Conservation (phyloP, 2,888 invertebrate genomes). For the Drosophila limbata region DNA sequence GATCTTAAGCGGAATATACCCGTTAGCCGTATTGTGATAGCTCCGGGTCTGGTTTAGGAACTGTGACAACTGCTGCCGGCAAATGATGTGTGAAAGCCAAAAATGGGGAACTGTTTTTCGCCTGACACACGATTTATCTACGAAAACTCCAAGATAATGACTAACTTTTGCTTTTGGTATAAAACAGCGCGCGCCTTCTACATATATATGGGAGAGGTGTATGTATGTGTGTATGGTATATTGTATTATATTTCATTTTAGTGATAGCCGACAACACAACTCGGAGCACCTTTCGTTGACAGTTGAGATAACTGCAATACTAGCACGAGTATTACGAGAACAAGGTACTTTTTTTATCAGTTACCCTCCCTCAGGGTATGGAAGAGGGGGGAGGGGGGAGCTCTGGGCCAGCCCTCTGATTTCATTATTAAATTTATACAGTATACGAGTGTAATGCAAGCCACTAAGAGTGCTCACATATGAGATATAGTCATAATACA, state of each 20-base stretch:
- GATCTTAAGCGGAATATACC: slow-evolving; percentile 45
- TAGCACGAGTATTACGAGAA: slow-evolving; percentile 50
- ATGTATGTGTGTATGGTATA: slow-evolving; percentile 41
- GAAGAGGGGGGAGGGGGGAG: too few species aligned
- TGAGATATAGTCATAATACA: slow-evolving; percentile 29
- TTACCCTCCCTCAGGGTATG: neutral
- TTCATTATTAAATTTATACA: slow-evolving; percentile 36
- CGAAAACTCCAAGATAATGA: slow-evolving; percentile 79
- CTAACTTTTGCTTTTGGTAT: slow-evolving; percentile 62
- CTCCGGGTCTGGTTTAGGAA: slow-evolving; percentile 31
- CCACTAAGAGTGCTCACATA: slow-evolving; percentile 16
- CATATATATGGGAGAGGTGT: neutral
- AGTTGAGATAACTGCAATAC: slow-evolving; percentile 66
- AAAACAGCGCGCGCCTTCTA: neutral
- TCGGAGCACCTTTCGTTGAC: slow-evolving; percentile 44
- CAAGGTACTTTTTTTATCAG: slow-evolving; percentile 44
- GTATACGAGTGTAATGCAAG: slow-evolving; percentile 39
- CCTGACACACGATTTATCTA: slow-evolving; percentile 71
- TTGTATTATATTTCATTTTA: slow-evolving; percentile 75
- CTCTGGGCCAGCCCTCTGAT: slow-evolving; percentile 29
- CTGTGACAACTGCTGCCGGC: slow-evolving; percentile 42
- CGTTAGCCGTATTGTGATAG: slow-evolving; percentile 12
- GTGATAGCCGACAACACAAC: slow-evolving; percentile 57
- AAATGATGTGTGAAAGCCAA: slow-evolving; percentile 47
- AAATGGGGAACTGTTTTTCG: slow-evolving; percentile 19